These are phyloP conservation scores for Melieria crassipennis DNA, from an alignment of 2,888 invertebrate species.

Conservation along the genomic window DNA sequence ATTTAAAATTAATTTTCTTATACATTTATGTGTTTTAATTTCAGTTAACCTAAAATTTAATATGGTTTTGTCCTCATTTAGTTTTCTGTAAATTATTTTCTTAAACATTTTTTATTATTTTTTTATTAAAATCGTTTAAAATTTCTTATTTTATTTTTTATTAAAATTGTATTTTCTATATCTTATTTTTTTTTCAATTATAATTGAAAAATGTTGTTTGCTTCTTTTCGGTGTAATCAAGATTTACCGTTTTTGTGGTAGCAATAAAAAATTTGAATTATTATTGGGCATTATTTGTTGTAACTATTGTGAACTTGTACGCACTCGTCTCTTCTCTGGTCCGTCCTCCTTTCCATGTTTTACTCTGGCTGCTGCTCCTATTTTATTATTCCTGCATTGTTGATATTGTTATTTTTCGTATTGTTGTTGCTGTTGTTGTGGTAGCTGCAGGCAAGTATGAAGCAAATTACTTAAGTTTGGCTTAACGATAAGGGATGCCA, in stretches of 20 bases:
- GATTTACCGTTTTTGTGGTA: neutral
- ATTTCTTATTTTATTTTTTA: too few relatives aligned
- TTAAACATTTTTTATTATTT: too few relatives aligned
- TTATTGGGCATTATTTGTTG: conserved; percentile 39
- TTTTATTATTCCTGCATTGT: conserved; percentile 17
- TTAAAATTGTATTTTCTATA: too few relatives aligned
- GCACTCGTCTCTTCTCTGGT: neutral
- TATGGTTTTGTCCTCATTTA: too few relatives aligned
- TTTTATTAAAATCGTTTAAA: too few relatives aligned
- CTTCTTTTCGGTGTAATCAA: too few relatives aligned
- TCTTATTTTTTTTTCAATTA: too few relatives aligned
- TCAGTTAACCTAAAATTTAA: too few relatives aligned
- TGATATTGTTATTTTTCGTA: conserved; percentile 23
- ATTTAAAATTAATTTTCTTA: too few relatives aligned
- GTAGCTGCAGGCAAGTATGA: neutral
- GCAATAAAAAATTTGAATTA: conserved; percentile 21
- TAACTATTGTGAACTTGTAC: conserved; percentile 36
- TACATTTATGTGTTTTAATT: too few relatives aligned
- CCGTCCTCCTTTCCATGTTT: neutral
- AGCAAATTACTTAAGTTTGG: conserved; percentile 22
- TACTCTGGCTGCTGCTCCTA: neutral
- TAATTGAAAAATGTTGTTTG: too few relatives aligned
- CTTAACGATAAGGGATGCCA: neutral
- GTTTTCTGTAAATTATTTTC: too few relatives aligned
- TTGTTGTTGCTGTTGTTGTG: conserved; percentile 11